phyloP scores from a whole-genome alignment of 1,140 invertebrate species.

The Acyrthosiphon pisum region DNA sequence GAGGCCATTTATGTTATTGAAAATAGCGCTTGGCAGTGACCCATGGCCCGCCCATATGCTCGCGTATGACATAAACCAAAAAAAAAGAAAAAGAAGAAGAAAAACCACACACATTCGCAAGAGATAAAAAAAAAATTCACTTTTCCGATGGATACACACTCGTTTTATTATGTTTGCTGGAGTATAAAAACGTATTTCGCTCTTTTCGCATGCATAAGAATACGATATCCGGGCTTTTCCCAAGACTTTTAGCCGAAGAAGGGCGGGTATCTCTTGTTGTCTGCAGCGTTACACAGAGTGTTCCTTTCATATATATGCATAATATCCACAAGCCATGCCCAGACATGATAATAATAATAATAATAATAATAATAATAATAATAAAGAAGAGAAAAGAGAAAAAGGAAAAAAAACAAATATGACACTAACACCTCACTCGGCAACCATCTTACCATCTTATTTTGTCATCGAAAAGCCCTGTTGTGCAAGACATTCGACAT shows the following conservation, averaged over 20 bases:
- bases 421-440: conserved; percentile 49
- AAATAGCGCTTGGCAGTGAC: conserved; percentile 49
- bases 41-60: conserved; percentile 18
- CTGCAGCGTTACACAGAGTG: neutral
- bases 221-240: conserved; percentile 45
- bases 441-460: conserved; percentile 36
- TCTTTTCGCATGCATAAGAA: conserved; percentile 31
- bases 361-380: too few relatives aligned
- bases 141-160: conserved; percentile 38
- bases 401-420: conserved; percentile 43
- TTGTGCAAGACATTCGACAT: neutral
- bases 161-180: conserved; percentile 54
- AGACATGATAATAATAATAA: neutral
- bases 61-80: neutral
- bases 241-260: conserved; percentile 13
- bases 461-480: conserved; percentile 54
- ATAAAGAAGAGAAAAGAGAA: neutral
- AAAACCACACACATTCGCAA: neutral
- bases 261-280: conserved; percentile 13
- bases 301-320: conserved; percentile 26
- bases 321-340: neutral
- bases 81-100: neutral
- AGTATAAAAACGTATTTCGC: conserved; percentile 50
- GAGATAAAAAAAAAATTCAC: conserved; percentile 51
- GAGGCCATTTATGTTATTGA: conserved; percentile 52